A percentile compares a stretch with the other conserved stretches of the same genome.
Evolutionary conservation across 2,888 invertebrate species (phyloP).

Genomic region (Neoaliturus tenellus): DNA sequence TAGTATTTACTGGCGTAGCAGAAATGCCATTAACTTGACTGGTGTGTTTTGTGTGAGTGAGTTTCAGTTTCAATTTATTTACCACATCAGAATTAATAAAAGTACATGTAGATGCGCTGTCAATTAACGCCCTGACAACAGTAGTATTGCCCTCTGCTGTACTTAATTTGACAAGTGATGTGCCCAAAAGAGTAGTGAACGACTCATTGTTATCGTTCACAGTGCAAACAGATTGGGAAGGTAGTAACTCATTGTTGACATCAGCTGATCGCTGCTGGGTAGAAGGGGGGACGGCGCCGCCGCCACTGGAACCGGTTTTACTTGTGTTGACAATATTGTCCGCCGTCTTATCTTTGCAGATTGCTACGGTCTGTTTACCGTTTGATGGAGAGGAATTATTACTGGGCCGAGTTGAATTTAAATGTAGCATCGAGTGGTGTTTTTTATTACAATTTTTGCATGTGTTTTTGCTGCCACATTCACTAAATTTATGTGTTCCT

Average conservation of each 20-base stretch:
- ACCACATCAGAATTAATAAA: conserved; percentile 18
- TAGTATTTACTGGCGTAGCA: conserved; percentile 11
- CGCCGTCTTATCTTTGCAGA: not conserved
- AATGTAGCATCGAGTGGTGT: conserved; percentile 5
- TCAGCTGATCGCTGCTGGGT: not conserved
- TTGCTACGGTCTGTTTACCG: conserved; percentile 17
- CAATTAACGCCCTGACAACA: not conserved
- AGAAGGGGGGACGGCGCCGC: no score
- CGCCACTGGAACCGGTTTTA: not conserved
- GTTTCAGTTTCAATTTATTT: conserved; percentile 23
- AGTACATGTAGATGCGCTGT: conserved; percentile 21
- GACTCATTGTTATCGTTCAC: conserved; percentile 1
- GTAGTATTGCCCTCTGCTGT: not conserved
- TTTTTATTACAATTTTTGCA: conserved; percentile 25
- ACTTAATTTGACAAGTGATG: conserved; percentile 20
- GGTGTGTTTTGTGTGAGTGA: not conserved
- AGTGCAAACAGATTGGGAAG: not conserved
- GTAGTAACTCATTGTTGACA: no score
- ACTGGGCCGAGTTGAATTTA: not conserved
- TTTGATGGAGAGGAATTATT: no score
- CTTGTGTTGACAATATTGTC: not conserved
- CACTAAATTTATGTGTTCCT: conserved; percentile 27
- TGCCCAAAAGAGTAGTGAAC: conserved; percentile 21
- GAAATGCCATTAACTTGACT: conserved; percentile 22
- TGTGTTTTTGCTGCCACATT: not conserved